Percentiles rank a stretch among this genome's conserved stretches.
These are phyloP conservation scores for Andrena fulva DNA, from an alignment of 2,888 invertebrate genomes.

Conservation along the genomic window DNA sequence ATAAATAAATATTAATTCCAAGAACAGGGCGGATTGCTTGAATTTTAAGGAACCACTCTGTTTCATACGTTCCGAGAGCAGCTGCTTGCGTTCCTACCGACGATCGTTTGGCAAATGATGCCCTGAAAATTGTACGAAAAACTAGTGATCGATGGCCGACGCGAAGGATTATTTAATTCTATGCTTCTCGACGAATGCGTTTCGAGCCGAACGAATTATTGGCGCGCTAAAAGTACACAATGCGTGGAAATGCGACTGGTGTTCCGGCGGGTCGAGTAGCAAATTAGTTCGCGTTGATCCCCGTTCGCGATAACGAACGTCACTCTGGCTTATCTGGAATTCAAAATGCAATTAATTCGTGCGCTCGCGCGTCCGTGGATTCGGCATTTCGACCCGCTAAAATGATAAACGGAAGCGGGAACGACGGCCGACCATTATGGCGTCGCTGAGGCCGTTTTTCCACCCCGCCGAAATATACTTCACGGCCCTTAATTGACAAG, in stretches of 20 bases:
- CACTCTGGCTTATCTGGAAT: constrained; percentile 36
- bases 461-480: neutral
- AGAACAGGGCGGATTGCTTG: constrained; percentile 20
- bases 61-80: constrained; percentile 25
- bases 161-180: neutral
- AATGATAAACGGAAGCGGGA: neutral
- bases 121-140: constrained; percentile 5
- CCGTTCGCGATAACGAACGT: constrained; percentile 23
- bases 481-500: neutral
- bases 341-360: constrained; percentile 53
- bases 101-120: constrained; percentile 29
- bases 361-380: neutral
- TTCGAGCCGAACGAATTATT: neutral
- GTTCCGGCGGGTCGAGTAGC: constrained; percentile 16
- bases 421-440: neutral
- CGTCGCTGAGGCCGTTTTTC: neutral
- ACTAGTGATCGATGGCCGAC: neutral
- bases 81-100: constrained; percentile 18
- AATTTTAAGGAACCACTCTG: constrained; percentile 51
- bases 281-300: constrained; percentile 58
- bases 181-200: neutral
- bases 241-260: constrained; percentile 40
- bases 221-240: constrained; percentile 16
- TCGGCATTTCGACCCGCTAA: neutral
- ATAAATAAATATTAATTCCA: no score